phyloP scores from a whole-genome alignment of 1,140 invertebrate species.

The Chrysomallon squamiferum region DNA sequence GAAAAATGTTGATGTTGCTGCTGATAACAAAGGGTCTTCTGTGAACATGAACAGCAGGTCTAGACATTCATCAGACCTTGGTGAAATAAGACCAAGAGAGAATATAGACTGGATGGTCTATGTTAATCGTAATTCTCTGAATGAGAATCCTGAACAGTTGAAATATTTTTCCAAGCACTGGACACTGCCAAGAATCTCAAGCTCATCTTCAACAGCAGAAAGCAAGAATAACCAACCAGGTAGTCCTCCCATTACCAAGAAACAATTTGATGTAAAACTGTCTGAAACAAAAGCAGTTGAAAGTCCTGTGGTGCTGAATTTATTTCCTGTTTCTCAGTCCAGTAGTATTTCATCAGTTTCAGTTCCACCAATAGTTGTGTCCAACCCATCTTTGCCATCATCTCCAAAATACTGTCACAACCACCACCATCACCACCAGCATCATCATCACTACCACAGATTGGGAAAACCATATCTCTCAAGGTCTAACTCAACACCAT shows the following conservation, averaged over 20 bases:
- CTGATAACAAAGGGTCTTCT: background rate
- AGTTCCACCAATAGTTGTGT: constrained; percentile 1
- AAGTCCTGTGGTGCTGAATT: no score
- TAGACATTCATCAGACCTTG: constrained; percentile 15
- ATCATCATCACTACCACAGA: background rate
- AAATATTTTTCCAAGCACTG: constrained; percentile 19
- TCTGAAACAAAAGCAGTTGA: background rate
- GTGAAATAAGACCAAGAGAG: constrained; percentile 11
- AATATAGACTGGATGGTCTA: constrained; percentile 53
- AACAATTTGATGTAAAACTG: background rate
- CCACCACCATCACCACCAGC: background rate
- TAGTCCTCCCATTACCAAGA: background rate
- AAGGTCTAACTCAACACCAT: constrained; percentile 1
- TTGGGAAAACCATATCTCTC: no score
- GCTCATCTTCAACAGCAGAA: constrained; percentile 1
- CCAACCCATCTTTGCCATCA: background rate
- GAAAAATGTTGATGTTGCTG: constrained; percentile 14
- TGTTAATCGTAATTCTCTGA: constrained; percentile 36
- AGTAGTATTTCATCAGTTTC: no score
- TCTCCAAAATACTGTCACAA: background rate
- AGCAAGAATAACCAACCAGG: background rate
- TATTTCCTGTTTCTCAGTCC: no score
- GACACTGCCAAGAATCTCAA: constrained; percentile 4
- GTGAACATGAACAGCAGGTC: constrained; percentile 1
- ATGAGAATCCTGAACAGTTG: constrained; percentile 2